Conservation (phyloP, 1,140 invertebrate genomes). For the Phymorhynchus buccinoides region DNA sequence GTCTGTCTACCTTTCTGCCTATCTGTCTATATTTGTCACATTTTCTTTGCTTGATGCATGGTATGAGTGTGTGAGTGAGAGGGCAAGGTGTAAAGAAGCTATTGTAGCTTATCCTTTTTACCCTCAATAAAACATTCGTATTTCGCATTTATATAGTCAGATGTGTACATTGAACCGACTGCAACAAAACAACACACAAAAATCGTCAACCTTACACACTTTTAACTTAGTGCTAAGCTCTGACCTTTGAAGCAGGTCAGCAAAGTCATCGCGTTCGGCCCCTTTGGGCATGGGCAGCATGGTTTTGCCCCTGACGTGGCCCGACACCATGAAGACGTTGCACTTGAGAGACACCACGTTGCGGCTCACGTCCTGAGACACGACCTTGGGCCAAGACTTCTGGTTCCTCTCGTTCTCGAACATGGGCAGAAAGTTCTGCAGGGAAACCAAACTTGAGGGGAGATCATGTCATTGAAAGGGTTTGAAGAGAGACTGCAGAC, state of each 20-base stretch:
- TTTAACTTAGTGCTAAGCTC: conserved; percentile 4
- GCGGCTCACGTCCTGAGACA: conserved; percentile 86
- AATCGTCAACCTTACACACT: no score
- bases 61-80: no score
- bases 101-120: no score
- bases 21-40: no score
- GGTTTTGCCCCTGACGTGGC: conserved; percentile 93
- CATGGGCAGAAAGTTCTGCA: conserved; percentile 84
- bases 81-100: no score
- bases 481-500: neutral
- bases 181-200: neutral
- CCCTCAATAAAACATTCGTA: no score
- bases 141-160: no score
- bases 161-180: no score
- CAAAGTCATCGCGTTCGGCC: conserved; percentile 85
- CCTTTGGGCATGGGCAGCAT: conserved; percentile 93
- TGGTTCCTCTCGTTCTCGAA: conserved; percentile 80
- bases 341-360: conserved; percentile 89
- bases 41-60: no score
- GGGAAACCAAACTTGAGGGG: neutral
- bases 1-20: no score
- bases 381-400: conserved; percentile 84
- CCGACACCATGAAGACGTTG: conserved; percentile 90
- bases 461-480: neutral
- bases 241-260: conserved; percentile 79